Evolutionary conservation across 1,140 invertebrate genomes (phyloP), one percentile per base, ranked within the genome.

Genomic region (Amphibalanus amphitrite): DNA sequence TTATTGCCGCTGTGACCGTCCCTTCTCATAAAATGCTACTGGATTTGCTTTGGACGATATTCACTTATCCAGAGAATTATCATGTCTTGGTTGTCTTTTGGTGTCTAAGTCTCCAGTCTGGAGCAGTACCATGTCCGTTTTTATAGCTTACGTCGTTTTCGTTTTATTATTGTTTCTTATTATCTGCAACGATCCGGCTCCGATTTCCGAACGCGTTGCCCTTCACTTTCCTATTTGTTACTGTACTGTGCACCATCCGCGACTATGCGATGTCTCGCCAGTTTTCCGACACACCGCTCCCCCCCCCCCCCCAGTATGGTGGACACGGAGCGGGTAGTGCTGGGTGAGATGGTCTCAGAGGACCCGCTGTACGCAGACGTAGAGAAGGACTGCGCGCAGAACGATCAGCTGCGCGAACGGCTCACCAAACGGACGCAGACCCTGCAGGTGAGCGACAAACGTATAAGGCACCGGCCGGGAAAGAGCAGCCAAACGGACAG

Each of bases 361-460:
- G 79, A 86, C 70, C 74, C 79, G 26, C 79, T 83, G 64, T 87
- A 90, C 74, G 75, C 80, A 69, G 74, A 82, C 28, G 79, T 88
- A 47, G 88, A 85, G 84, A 3, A 10, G 3, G 65, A n/a, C 26
- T 67, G 65, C 65, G 15, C 10, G 1, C 10, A 26, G 20, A 67
- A 25, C n/a, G 23, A 26, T 3, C 26, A 3, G 65, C 65, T 67
- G n/a, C 26, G 26, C 3, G 28, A 26, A 1, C 8, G 28, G 65
- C 26, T 67, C 10, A 28, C 65, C 10, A 67, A 28, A 17, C n/a
- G n/a, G 3, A 28, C 65, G 65, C 65, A 67, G 65, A 25, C n/a
- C 0, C 65, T 67, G n/a, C 74, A 88, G 85, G 83, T 84, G 47
- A 59, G 47, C 47, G 47, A 59, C 47, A n/a, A n/a, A n/a, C n/a